Evolutionary conservation across 2,888 invertebrate genomes (phyloP).

Genomic region (Trimorus sp.): DNA sequence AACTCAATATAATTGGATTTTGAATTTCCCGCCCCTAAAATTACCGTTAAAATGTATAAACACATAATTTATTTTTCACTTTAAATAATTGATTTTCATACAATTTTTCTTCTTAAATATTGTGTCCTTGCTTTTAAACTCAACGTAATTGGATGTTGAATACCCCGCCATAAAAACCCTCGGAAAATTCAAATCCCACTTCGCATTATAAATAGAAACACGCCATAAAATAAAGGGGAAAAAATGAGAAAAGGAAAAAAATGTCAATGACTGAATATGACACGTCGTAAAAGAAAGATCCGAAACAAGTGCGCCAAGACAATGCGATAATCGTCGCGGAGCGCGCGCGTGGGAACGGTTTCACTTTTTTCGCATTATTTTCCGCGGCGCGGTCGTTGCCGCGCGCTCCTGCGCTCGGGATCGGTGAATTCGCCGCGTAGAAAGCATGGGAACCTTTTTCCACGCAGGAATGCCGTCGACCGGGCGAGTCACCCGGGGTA

Average conservation of each 20-base stretch:
- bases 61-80: too few species aligned
- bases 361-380: constrained; percentile 63
- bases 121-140: too few species aligned
- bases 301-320: constrained; percentile 35
- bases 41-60: too few species aligned
- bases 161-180: too few species aligned
- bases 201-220: too few species aligned
- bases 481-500: constrained; percentile 56
- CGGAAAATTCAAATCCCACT: background rate
- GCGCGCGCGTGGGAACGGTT: constrained; percentile 60
- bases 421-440: constrained; percentile 47
- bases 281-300: constrained; percentile 22
- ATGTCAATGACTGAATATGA: constrained; percentile 3
- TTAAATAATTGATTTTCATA: too few species aligned
- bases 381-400: constrained; percentile 17
- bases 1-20: too few species aligned
- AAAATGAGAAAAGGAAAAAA: too few species aligned
- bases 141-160: too few species aligned
- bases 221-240: too few species aligned
- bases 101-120: too few species aligned
- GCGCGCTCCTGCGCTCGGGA: constrained; percentile 9
- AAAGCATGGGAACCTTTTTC: constrained; percentile 67
- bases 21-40: too few species aligned
- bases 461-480: constrained; percentile 57
- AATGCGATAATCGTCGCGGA: constrained; percentile 46